Conservation (phyloP, 2,888 invertebrate species). For the Scaptomyza cyrtandrae region DNA sequence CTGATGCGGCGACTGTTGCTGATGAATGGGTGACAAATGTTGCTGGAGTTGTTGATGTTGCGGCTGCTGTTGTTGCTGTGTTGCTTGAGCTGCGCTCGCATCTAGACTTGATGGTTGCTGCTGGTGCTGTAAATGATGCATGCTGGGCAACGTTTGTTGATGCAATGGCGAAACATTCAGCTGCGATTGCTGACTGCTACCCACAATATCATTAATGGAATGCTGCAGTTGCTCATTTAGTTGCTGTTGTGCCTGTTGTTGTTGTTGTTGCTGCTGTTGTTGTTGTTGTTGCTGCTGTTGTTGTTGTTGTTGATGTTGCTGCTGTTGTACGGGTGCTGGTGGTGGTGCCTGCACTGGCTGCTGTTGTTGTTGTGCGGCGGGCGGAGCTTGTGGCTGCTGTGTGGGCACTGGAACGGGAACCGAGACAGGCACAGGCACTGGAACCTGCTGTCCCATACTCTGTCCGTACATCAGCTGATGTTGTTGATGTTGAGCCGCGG, state of each 20-base stretch:
- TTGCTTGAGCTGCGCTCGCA: conserved; percentile 42
- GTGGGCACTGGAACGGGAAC: conserved; percentile 63
- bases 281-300: conserved; percentile 41
- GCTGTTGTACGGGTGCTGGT: conserved; percentile 63
- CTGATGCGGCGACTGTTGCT: conserved; percentile 74
- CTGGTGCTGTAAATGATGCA: conserved; percentile 67
- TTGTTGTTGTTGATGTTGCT: conserved; percentile 57
- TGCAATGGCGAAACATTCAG: conserved; percentile 81
- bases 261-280: conserved; percentile 36
- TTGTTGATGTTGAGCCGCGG: conserved; percentile 77
- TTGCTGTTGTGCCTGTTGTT: conserved; percentile 75
- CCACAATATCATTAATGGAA: conserved; percentile 84
- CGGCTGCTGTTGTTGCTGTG: conserved; percentile 51
- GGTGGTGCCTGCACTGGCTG: conserved; percentile 69
- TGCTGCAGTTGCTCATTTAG: conserved; percentile 84
- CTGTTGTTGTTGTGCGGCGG: conserved; percentile 29
- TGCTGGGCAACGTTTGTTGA: conserved; percentile 76
- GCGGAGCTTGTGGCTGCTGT: conserved; percentile 66
- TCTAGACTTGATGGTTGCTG: conserved; percentile 46
- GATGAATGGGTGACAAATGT: conserved; percentile 77
- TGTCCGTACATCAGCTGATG: conserved; percentile 75
- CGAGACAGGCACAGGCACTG: conserved; percentile 57
- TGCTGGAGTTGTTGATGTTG: conserved; percentile 75
- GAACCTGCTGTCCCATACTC: conserved; percentile 73
- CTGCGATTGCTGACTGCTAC: conserved; percentile 85